phyloP scores from a whole-genome alignment of 1,140 invertebrate species.

The Megalonaias nervosa region DNA sequence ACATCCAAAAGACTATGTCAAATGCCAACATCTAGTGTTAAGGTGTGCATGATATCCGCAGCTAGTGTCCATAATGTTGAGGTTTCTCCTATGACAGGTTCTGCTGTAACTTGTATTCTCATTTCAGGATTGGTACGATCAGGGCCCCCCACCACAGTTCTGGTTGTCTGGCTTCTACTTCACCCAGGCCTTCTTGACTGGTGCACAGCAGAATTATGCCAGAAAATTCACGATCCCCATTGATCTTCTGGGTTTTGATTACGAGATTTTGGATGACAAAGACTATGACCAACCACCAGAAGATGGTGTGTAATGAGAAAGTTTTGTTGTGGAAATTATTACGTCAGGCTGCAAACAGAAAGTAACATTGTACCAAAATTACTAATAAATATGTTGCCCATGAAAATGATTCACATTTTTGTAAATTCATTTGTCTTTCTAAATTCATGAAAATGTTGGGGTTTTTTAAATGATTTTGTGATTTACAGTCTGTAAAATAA shows the following conservation, averaged over 20 bases:
- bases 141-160: slow-evolving; percentile 63
- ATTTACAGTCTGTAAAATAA: not conserved
- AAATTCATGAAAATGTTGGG: not conserved
- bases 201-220: slow-evolving; percentile 72
- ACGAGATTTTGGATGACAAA: slow-evolving; percentile 70
- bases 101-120: slow-evolving; percentile 1
- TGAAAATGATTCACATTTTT: not conserved
- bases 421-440: not conserved
- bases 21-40: not conserved
- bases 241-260: slow-evolving; percentile 71
- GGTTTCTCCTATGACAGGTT: not conserved
- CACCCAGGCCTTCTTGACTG: slow-evolving; percentile 72
- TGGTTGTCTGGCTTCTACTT: slow-evolving; percentile 71
- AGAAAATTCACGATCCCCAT: slow-evolving; percentile 73
- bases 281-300: slow-evolving; percentile 69
- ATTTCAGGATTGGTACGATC: slow-evolving; percentile 70
- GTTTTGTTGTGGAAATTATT: not conserved
- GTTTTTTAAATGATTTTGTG: not conserved
- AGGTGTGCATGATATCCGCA: not conserved
- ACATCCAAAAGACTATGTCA: not conserved
- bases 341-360: not conserved
- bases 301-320: slow-evolving; percentile 66
- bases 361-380: not conserved
- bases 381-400: not conserved
- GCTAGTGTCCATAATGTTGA: not conserved